Percentiles rank a stretch among this genome's conserved stretches.
These are phyloP conservation scores for Noctua janthe DNA, from an alignment of 2,888 invertebrate genomes.

Conservation along the genomic window DNA sequence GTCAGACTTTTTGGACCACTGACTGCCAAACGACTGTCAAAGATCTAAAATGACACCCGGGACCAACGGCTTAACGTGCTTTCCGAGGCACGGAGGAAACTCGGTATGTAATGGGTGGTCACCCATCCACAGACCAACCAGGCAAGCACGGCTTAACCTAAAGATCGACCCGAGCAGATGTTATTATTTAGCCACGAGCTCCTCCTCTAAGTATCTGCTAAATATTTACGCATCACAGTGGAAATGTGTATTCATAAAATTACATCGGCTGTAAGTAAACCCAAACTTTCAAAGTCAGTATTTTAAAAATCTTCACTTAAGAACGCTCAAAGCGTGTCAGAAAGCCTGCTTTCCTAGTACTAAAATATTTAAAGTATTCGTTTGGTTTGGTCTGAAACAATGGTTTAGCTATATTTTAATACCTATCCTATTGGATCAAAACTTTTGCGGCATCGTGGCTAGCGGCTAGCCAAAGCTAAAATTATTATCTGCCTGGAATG, in stretches of 20 bases:
- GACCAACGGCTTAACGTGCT: too few species aligned
- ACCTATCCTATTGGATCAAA: slow-evolving; percentile 16
- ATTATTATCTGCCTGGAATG: background rate
- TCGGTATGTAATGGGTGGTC: too few species aligned
- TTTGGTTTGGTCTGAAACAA: slow-evolving; percentile 17
- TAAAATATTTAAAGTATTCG: slow-evolving; percentile 30
- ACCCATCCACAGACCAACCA: too few species aligned
- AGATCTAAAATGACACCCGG: too few species aligned
- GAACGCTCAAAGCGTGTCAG: background rate
- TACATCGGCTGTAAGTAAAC: background rate
- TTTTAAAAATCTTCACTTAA: background rate
- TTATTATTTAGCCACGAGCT: too few species aligned
- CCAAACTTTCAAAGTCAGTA: background rate
- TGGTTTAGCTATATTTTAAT: background rate
- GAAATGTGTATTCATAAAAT: background rate
- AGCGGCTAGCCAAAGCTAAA: slow-evolving; percentile 15
- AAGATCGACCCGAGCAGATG: too few species aligned
- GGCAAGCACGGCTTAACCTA: too few species aligned
- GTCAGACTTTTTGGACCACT: too few species aligned
- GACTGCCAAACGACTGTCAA: too few species aligned
- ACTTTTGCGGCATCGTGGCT: background rate
- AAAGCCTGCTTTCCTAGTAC: background rate
- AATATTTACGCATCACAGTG: background rate
- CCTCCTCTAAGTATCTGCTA: too few species aligned
- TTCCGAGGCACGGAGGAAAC: too few species aligned